Conservation (phyloP, 2,113 vertebrate genomes). For the Rana temporaria region DNA sequence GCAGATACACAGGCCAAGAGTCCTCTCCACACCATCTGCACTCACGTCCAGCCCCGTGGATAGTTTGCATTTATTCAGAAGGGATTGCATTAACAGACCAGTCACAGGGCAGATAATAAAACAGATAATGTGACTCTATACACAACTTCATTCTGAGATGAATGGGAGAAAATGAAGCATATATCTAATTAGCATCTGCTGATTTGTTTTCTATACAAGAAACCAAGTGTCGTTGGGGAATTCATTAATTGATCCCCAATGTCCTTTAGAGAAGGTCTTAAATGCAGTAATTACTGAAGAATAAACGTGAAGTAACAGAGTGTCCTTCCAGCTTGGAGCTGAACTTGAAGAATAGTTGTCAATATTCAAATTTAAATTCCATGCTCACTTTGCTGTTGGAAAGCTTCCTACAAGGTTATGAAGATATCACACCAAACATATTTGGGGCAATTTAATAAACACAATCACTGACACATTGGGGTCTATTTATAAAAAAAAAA, state of each 20-base stretch:
- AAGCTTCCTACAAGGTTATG: too few species aligned
- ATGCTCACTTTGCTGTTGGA: too few species aligned
- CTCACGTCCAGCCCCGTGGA: neutral
- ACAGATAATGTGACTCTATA: neutral
- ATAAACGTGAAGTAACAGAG: neutral
- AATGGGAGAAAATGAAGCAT: neutral
- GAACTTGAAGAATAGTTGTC: too few species aligned
- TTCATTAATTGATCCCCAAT: constrained; percentile 18
- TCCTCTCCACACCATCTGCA: constrained; percentile 34
- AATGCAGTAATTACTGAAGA: neutral
- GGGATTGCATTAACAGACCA: constrained; percentile 35
- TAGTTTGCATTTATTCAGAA: constrained; percentile 15
- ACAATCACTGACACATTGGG: too few species aligned
- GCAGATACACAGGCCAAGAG: neutral
- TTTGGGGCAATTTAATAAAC: too few species aligned
- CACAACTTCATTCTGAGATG: neutral
- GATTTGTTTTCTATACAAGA: constrained; percentile 27
- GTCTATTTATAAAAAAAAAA: too few species aligned
- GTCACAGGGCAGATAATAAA: constrained; percentile 12
- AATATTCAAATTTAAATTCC: too few species aligned
- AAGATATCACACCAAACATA: too few species aligned
- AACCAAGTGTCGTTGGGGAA: neutral
- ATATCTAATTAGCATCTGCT: constrained; percentile 31
- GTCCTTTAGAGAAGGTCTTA: constrained; percentile 5
- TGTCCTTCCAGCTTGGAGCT: too few species aligned